Evolutionary conservation across 2,113 vertebrate species (phyloP).

Genomic region (Cranoglanis bouderius): DNA sequence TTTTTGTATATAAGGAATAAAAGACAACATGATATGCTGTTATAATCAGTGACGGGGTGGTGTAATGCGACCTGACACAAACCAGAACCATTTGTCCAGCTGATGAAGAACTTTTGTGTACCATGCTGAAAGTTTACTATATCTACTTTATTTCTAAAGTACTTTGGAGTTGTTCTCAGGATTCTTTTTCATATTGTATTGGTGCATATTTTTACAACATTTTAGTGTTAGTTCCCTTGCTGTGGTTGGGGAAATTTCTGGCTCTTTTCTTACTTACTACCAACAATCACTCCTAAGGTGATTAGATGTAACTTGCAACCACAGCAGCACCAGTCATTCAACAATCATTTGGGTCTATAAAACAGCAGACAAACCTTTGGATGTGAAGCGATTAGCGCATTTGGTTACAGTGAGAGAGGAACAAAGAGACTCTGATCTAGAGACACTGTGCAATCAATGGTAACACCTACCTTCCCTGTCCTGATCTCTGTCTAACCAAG

Average conservation of each 20-base stretch:
- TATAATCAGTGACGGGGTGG: neutral
- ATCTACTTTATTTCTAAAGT: neutral
- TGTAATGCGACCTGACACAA: neutral
- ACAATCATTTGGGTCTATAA: slow-evolving; percentile 46
- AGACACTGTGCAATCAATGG: slow-evolving; percentile 53
- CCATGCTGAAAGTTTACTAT: neutral
- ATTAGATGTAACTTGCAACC: slow-evolving; percentile 34
- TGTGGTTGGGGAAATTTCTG: neutral
- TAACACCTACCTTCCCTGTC: slow-evolving; percentile 45
- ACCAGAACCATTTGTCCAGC: neutral
- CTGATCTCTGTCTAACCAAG: slow-evolving; percentile 28
- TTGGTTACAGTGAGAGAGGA: slow-evolving; percentile 50
- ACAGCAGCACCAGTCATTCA: slow-evolving; percentile 16
- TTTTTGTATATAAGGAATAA: neutral
- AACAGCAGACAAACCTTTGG: slow-evolving; percentile 44
- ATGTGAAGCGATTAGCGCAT: slow-evolving; percentile 46
- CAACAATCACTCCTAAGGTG: slow-evolving; percentile 3
- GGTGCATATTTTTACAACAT: neutral
- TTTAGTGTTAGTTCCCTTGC: neutral
- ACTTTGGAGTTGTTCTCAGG: neutral
- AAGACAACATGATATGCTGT: neutral
- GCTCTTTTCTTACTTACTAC: neutral
- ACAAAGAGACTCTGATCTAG: slow-evolving; percentile 51
- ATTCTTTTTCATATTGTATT: neutral
- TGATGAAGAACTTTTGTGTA: neutral